Percentiles rank a stretch among this genome's conserved stretches.
phyloP scores from a whole-genome alignment of 2,797 vertebrate genomes.

The Pangasius macronema region DNA sequence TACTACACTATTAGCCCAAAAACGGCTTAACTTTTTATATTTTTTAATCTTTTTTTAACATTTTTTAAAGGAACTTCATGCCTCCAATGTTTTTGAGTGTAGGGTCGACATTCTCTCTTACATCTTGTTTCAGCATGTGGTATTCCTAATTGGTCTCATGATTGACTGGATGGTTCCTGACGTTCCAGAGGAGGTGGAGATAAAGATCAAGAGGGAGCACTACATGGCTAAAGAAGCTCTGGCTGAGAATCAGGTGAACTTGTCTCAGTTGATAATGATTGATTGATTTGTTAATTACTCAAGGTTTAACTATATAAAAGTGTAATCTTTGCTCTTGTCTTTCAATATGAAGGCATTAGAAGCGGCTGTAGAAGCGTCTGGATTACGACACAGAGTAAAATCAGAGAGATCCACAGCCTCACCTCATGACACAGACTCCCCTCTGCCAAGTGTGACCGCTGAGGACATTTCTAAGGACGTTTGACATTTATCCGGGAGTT shows the following conservation, averaged over 20 bases:
- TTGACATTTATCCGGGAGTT: background rate
- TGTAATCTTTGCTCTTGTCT: background rate
- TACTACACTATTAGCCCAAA: background rate
- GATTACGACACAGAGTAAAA: slow-evolving; percentile 48
- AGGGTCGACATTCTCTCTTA: background rate
- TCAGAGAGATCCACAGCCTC: slow-evolving; percentile 1
- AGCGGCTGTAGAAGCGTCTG: slow-evolving; percentile 34
- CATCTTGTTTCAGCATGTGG: slow-evolving; percentile 69
- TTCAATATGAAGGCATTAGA: slow-evolving; percentile 46
- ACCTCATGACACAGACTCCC: slow-evolving; percentile 13
- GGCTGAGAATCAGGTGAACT: slow-evolving; percentile 71
- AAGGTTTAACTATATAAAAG: background rate
- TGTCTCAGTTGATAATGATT: background rate
- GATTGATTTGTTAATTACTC: background rate
- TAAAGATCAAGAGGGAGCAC: slow-evolving; percentile 78
- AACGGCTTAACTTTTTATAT: background rate
- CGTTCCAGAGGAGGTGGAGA: slow-evolving; percentile 74
- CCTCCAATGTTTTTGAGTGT: background rate
- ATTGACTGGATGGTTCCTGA: slow-evolving; percentile 81
- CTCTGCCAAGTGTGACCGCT: slow-evolving; percentile 21
- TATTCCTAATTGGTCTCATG: slow-evolving; percentile 77
- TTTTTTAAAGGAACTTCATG: background rate
- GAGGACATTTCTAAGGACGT: slow-evolving; percentile 31
- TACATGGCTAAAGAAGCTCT: slow-evolving; percentile 78
- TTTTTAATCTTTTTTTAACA: slow-evolving; percentile 2